Conservation (phyloP, 2,113 vertebrate species). For the Chionis minor region DNA sequence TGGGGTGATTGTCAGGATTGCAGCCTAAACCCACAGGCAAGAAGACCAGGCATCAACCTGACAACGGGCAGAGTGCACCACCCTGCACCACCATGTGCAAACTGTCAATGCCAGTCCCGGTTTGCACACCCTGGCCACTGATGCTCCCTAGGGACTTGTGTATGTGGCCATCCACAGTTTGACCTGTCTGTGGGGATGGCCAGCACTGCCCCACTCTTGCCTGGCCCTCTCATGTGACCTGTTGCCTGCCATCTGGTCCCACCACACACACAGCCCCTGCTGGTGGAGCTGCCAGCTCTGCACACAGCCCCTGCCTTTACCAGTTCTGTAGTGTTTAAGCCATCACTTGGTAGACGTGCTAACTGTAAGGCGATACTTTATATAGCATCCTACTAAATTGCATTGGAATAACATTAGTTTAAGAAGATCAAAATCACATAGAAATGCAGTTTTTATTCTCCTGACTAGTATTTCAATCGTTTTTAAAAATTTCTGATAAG, state of each 20-base stretch:
- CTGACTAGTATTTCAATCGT: not conserved
- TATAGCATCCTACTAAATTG: not conserved
- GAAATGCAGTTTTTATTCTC: conserved; percentile 13
- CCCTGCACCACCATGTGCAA: rapidly evolving
- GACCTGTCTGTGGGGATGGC: not conserved
- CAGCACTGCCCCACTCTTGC: not conserved
- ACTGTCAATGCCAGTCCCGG: no score
- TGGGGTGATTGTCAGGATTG: not conserved
- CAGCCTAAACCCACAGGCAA: not conserved
- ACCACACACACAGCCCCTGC: no score
- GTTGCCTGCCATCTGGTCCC: not conserved
- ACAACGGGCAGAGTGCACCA: no score
- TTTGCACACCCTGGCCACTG: not conserved
- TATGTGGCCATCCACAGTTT: rapidly evolving
- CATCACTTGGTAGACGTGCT: not conserved
- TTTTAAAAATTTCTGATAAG: not conserved
- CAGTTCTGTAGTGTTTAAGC: not conserved
- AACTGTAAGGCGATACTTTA: not conserved
- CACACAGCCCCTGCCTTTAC: not conserved
- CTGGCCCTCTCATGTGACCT: not conserved
- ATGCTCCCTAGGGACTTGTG: not conserved
- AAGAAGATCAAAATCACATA: not conserved
- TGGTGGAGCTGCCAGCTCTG: no score
- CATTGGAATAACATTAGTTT: not conserved
- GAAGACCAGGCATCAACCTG: not conserved